Evolutionary conservation across 2,888 invertebrate species (phyloP).

Genomic region (Aphidius colemani): DNA sequence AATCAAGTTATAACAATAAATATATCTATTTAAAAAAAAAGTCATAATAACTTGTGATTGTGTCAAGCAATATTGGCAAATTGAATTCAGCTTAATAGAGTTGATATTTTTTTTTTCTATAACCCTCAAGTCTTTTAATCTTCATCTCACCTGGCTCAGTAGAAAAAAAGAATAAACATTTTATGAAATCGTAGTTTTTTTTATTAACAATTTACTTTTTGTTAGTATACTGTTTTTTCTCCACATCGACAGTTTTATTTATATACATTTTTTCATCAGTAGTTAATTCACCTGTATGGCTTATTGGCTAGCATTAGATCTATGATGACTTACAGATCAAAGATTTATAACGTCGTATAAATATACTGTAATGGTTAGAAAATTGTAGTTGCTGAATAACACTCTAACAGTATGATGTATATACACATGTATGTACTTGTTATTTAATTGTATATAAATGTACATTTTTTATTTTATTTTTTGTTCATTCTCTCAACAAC

Average conservation of each 20-base stretch:
- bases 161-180: too few species aligned
- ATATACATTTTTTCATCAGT: too few species aligned
- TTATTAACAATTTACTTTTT: not conserved
- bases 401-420: not conserved
- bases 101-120: slow-evolving; percentile 8
- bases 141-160: not conserved
- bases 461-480: too few species aligned
- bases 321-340: slow-evolving; percentile 21
- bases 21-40: not conserved
- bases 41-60: slow-evolving; percentile 25
- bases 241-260: too few species aligned
- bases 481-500: not conserved
- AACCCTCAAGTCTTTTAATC: slow-evolving; percentile 3
- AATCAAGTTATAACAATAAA: not conserved
- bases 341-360: slow-evolving; percentile 47
- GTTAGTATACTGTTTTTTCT: too few species aligned
- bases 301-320: too few species aligned
- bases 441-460: not conserved
- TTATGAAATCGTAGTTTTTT: not conserved
- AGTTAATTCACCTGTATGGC: too few species aligned
- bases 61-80: slow-evolving; percentile 19
- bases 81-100: slow-evolving; percentile 19
- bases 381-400: too few species aligned
- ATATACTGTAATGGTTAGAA: slow-evolving; percentile 3
- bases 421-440: slow-evolving; percentile 7